Base-by-base conservation (phyloP, 2,888 invertebrate genomes). In the Netelia melanura region DNA sequence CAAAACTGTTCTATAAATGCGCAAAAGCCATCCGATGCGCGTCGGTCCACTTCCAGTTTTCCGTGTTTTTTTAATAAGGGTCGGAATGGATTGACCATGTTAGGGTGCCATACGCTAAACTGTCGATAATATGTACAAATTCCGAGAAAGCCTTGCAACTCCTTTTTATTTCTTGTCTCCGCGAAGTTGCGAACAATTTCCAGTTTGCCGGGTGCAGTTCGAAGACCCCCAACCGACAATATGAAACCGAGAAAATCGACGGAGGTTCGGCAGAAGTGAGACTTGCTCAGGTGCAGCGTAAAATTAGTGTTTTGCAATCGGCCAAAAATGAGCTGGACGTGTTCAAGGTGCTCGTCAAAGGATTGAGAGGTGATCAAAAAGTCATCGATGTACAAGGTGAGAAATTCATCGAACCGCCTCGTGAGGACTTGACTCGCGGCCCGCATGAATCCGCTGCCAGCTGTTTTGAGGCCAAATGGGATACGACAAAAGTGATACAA, bases 331-430 rank as follows among this genome's bases (percentile, higher is more conserved):
- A 25, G 25, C 25, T 25, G 25, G 25, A 91, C 52, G 70, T 90
- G 88, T 23, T 81, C n/a, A 0, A 89, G 11, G 75, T 91, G 90
- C 17, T 88, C 80, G 5, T 90, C 85, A 54, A 90, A 88, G 30
- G 71, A 77, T 1, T 23, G 14, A 0, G 91, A 91, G 0, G 87
- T 85, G 2, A 92, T 87, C 0, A 91, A 64, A 1, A 92, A 54
- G 83, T 92, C 91, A 81, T 92, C 91, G 9, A 92, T 86, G 79
- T 92, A 92, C 56, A 80, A 86, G 6, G 86, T 67, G 6, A 89
- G 72, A 81, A 89, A 91, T 30, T 84, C 75, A 10, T 86, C 72
- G 23, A 88, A 86, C 67, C 89, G 86, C 2, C 88, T 86, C 6
- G 89, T 90, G 2, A 92, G 76, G 5, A 87, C 81, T 14, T 83